These are phyloP conservation scores for Diorhabda sublineata DNA, from an alignment of 1,140 invertebrate genomes.

Conservation along the genomic window DNA sequence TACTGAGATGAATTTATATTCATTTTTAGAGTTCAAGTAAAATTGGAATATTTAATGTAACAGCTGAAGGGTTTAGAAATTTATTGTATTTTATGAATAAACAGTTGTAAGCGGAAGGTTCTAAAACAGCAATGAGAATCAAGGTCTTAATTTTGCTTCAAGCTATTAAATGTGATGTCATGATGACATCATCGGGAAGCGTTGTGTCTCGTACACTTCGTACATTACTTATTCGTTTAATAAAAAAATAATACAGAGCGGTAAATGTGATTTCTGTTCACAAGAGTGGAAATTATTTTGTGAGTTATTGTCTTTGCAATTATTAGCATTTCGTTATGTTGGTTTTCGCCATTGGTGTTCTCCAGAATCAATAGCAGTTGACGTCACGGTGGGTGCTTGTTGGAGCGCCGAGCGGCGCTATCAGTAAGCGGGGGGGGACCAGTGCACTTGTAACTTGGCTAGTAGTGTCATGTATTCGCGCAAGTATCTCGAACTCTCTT, in stretches of 20 bases:
- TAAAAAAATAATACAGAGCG: conserved; percentile 1
- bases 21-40: not conserved
- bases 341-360: conserved; percentile 39
- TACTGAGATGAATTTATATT: not conserved
- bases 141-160: conserved; percentile 42
- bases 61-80: not conserved
- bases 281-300: conserved; percentile 6
- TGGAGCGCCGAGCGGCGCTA: conserved; percentile 43
- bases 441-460: conserved; percentile 48
- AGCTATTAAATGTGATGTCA: conserved; percentile 45
- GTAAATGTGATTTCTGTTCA: conserved; percentile 10
- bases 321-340: conserved; percentile 33
- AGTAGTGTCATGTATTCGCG: conserved; percentile 47
- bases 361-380: conserved; percentile 46
- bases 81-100: conserved; percentile 6
- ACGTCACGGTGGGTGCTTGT: conserved; percentile 42
- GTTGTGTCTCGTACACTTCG: conserved; percentile 20
- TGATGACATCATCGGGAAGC: conserved; percentile 47
- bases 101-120: conserved; percentile 30
- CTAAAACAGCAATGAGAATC: conserved; percentile 33
- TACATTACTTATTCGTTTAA: conserved; percentile 10
- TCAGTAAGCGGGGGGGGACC: conserved; percentile 38
- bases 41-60: not conserved
- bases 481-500: conserved; percentile 44
- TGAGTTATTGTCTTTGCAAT: conserved; percentile 14